phyloP scores from a whole-genome alignment of 2,113 vertebrate species.

The Xiphias gladius region DNA sequence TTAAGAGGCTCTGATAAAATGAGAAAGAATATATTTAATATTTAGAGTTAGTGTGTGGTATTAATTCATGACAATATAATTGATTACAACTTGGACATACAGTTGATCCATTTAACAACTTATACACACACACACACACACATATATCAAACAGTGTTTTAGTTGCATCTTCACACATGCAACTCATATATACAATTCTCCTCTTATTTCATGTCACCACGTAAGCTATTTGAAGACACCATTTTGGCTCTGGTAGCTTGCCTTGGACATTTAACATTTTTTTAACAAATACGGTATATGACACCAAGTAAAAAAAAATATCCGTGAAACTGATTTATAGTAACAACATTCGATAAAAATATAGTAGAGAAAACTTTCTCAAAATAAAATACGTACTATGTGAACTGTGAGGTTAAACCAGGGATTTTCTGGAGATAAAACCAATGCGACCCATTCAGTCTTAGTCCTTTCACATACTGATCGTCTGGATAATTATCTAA shows the following conservation, averaged over 20 bases:
- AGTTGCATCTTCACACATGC: neutral
- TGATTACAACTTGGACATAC: neutral
- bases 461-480: too few species aligned
- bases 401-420: neutral
- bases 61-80: too few species aligned
- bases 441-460: too few species aligned
- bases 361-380: too few species aligned
- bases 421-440: too few species aligned
- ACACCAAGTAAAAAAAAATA: neutral
- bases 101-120: neutral
- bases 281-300: neutral
- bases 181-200: neutral
- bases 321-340: neutral
- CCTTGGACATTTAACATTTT: neutral
- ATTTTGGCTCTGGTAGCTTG: neutral
- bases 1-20: neutral
- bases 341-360: neutral
- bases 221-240: neutral
- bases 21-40: too few species aligned
- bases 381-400: neutral
- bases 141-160: neutral
- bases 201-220: neutral
- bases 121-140: too few species aligned
- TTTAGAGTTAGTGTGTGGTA: too few species aligned
- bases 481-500: neutral